Evolutionary conservation across 2,888 invertebrate species (phyloP).

Genomic region (Eupithecia subfuscata): DNA sequence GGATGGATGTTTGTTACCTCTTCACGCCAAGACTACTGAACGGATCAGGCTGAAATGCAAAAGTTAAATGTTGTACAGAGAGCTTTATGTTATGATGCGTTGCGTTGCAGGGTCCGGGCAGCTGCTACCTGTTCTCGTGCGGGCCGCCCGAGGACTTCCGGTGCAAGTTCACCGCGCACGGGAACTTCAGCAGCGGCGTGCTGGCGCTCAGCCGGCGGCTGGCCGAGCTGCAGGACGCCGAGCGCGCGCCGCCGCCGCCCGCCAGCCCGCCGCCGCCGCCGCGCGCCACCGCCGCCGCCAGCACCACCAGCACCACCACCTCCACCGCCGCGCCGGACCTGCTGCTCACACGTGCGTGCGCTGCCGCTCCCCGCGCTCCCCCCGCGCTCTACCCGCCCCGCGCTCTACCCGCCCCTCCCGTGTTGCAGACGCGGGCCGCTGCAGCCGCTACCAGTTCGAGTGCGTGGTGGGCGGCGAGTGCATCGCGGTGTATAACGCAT

Average conservation of each 20-base stretch:
- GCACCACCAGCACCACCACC: conserved; percentile 28
- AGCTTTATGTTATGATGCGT: not conserved
- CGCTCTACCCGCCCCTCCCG: not conserved
- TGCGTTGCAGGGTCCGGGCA: conserved; percentile 88
- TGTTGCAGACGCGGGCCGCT: conserved; percentile 57
- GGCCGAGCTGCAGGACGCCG: conserved; percentile 86
- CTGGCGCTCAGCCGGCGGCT: conserved; percentile 87
- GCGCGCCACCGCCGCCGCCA: conserved; percentile 28
- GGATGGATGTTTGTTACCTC: no score
- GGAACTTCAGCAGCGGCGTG: conserved; percentile 94
- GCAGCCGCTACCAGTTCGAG: conserved; percentile 94
- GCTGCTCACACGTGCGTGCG: conserved; percentile 29
- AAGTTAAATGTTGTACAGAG: no score
- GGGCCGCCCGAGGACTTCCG: conserved; percentile 95
- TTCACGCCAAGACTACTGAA: no score
- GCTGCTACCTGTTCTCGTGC: conserved; percentile 96
- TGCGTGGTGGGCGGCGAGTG: conserved; percentile 94
- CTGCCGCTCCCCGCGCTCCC: not conserved
- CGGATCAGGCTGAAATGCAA: no score
- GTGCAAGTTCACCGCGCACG: conserved; percentile 95
- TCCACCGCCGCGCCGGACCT: conserved; percentile 35
- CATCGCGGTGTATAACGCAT: conserved; percentile 97
- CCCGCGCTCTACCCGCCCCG: not conserved
- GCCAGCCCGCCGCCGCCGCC: conserved; percentile 54
- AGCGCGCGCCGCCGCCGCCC: conserved; percentile 75